A percentile compares a stretch with the other conserved stretches of the same genome.
These are phyloP conservation scores for Spodoptera picta DNA, from an alignment of 2,888 invertebrate genomes.

Conservation along the genomic window DNA sequence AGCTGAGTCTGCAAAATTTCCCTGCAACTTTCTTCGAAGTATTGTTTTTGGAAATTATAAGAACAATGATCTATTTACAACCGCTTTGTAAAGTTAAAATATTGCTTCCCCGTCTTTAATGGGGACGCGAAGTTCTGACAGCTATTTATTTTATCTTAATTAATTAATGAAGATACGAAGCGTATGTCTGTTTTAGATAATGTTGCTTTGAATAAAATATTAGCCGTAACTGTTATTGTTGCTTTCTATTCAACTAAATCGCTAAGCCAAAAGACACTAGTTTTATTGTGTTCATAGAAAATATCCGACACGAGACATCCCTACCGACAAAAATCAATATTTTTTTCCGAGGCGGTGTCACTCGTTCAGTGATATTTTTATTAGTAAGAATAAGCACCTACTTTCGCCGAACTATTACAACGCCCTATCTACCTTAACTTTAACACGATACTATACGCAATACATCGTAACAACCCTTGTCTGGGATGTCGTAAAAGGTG, in stretches of 20 bases:
- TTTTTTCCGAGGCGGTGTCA: no score
- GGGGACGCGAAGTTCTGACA: constrained; percentile 44
- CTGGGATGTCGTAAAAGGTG: constrained; percentile 34
- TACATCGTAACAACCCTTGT: constrained; percentile 32
- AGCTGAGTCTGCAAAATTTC: constrained; percentile 30
- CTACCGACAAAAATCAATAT: no score
- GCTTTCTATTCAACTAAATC: no score
- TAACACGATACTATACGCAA: neutral
- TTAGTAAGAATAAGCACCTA: no score
- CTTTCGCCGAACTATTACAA: no score
- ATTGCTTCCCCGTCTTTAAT: constrained; percentile 46
- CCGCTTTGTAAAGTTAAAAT: constrained; percentile 46
- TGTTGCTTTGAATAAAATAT: constrained; percentile 24
- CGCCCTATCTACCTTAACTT: no score
- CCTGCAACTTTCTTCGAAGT: constrained; percentile 42
- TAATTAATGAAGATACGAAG: constrained; percentile 59
- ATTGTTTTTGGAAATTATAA: constrained; percentile 45
- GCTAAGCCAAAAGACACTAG: neutral
- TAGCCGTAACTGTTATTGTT: no score
- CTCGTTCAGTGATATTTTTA: no score
- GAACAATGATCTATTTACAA: constrained; percentile 52
- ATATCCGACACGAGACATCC: no score
- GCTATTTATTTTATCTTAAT: constrained; percentile 61
- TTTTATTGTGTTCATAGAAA: no score
- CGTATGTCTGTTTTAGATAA: constrained; percentile 28